Conservation (phyloP, 2,888 invertebrate genomes). For the Pyrrhosoma nymphula region DNA sequence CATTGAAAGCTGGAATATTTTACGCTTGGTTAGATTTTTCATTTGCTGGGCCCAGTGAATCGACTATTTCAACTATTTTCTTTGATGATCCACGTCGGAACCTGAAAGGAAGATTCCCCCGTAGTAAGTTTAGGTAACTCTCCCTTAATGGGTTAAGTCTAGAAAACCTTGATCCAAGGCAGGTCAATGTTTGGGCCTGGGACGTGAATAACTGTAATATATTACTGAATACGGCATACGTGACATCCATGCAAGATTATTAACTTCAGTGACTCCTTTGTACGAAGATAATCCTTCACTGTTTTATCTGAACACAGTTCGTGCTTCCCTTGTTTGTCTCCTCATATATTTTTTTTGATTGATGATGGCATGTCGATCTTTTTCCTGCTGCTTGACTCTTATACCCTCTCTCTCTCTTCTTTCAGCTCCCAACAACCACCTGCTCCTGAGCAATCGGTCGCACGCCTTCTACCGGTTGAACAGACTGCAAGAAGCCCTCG, state of each 20-base stretch:
- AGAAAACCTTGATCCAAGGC: no score
- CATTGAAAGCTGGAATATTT: no score
- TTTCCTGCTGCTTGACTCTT: not conserved
- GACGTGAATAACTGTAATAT: no score
- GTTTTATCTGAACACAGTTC: not conserved
- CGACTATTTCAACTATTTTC: no score
- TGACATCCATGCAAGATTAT: not conserved
- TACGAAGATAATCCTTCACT: not conserved
- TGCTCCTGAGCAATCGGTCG: conserved; percentile 83
- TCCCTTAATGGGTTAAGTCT: no score
- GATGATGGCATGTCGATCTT: not conserved
- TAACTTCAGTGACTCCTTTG: not conserved
- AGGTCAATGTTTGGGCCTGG: no score
- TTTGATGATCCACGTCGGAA: no score
- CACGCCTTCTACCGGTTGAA: conserved; percentile 83
- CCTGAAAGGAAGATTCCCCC: no score
- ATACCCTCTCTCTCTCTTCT: conserved; percentile 71
- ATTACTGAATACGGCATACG: no score
- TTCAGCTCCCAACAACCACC: conserved; percentile 84
- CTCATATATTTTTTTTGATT: not conserved
- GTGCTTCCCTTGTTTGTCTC: not conserved
- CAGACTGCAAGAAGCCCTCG: conserved; percentile 82
- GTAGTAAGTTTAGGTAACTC: no score
- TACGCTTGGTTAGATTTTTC: no score
- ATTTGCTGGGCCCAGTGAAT: no score